Conservation (phyloP, 2,888 invertebrate genomes). For the Cataglyphis rosenhaueri region DNA sequence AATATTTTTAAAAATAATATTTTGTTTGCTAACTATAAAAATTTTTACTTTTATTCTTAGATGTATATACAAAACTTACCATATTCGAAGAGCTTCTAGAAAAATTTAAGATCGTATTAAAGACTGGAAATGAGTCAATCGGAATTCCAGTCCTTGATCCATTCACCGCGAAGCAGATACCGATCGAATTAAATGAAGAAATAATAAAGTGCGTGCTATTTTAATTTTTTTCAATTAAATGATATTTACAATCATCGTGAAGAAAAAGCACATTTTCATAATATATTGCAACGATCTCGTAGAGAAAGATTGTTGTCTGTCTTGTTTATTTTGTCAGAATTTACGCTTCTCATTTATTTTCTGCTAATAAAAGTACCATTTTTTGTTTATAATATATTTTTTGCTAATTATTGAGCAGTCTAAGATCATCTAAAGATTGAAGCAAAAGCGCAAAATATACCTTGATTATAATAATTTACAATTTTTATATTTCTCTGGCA, state of each 20-base stretch:
- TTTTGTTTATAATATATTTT: neutral
- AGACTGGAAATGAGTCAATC: constrained; percentile 63
- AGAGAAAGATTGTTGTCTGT: neutral
- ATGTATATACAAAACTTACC: fast-evolving
- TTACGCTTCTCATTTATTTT: neutral
- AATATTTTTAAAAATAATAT: neutral
- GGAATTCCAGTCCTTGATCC: constrained; percentile 79
- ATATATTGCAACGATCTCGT: neutral
- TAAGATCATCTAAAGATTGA: neutral
- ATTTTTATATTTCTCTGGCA: neutral
- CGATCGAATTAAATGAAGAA: constrained; percentile 36
- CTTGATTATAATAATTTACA: neutral
- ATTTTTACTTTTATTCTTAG: neutral
- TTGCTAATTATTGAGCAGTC: neutral
- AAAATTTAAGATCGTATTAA: constrained; percentile 57
- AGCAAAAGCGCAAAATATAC: neutral
- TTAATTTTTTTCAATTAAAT: neutral
- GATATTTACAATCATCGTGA: neutral
- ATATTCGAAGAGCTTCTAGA: constrained; percentile 65
- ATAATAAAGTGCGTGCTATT: constrained; percentile 56
- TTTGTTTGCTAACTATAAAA: neutral
- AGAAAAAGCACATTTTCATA: neutral
- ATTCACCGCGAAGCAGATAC: neutral
- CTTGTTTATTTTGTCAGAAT: neutral
- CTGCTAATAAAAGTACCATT: neutral